Evolutionary conservation across 1,140 invertebrate genomes (phyloP).

Genomic region (Zaprionus davidi): DNA sequence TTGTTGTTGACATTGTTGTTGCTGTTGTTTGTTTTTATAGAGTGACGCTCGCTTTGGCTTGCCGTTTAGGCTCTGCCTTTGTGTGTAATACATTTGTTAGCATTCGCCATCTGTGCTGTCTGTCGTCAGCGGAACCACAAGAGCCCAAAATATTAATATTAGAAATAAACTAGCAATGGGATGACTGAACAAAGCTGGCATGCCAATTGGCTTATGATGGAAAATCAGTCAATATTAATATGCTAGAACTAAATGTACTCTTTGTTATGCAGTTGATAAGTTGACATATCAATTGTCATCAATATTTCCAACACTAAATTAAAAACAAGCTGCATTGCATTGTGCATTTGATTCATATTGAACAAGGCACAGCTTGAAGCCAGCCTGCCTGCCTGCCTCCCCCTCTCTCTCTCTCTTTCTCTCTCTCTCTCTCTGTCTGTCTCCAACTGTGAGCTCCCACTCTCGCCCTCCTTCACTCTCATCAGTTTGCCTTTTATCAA

Average conservation of each 20-base stretch:
- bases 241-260: background rate
- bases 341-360: background rate
- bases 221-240: background rate
- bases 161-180: background rate
- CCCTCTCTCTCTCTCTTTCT: background rate
- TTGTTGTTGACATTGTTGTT: conserved; percentile 9
- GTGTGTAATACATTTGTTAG: conserved; percentile 26
- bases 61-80: conserved; percentile 14
- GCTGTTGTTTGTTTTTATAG: conserved; percentile 10
- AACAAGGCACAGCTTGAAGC: background rate
- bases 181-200: background rate
- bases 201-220: background rate
- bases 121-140: conserved; percentile 1
- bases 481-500: background rate
- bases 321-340: background rate
- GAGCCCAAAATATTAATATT: background rate
- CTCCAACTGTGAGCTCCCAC: background rate
- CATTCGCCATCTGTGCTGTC: conserved; percentile 1
- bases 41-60: conserved; percentile 32
- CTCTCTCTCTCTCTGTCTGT: background rate
- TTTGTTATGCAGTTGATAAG: background rate
- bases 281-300: background rate
- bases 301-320: background rate
- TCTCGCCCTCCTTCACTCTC: background rate
- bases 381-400: too few relatives aligned